Base-by-base conservation (phyloP, 2,888 invertebrate genomes). In the Calameuta pallipes region DNA sequence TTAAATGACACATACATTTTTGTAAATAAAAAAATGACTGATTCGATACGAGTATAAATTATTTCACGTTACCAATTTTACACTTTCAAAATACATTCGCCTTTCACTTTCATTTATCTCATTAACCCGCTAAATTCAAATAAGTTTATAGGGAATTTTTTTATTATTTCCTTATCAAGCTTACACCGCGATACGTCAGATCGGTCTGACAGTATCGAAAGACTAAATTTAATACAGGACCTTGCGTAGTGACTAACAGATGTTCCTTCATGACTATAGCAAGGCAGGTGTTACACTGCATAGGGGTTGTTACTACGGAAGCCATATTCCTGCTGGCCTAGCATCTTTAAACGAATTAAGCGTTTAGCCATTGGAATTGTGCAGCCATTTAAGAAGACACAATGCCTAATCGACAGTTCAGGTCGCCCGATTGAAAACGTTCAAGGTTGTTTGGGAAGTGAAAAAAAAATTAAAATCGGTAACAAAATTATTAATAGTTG, bases 331-430 rank as follows among this genome's bases (percentile, higher is more conserved):
- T 80, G 82, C 79, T 82, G 82, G 82, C 81, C 83, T 80, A 83
- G 79, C 84, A 80, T 84, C 84, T 85, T 87, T 90, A 90, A 91
- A 87, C 85, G 87, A 89, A 90, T 90, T 90, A 91, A 82, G 79
- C 83, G 82, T 87, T 85, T 85, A 86, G 88, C 88, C 87, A 87
- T 87, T 88, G 86, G 85, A 85, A 85, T 86, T 83, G 84, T 81
- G 86, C 85, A 85, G 84, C 86, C 85, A 82, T 83, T 87, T 84
- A 83, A 83, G 77, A 80, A 73, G 79, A 80, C 78, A 80, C 13
- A 71, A 71, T 71, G 15, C 33, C 33, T 71, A 71, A 71, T 71
- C 34, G 71, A 71, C 71, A 71, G 71, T 71, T 34, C 33, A 34
- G 71, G 71, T 71, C 34, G 71, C 71, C 9, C 71, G 33, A 34